These are phyloP conservation scores for Drosophila cardini DNA, from an alignment of 1,140 invertebrate genomes.

Conservation along the genomic window DNA sequence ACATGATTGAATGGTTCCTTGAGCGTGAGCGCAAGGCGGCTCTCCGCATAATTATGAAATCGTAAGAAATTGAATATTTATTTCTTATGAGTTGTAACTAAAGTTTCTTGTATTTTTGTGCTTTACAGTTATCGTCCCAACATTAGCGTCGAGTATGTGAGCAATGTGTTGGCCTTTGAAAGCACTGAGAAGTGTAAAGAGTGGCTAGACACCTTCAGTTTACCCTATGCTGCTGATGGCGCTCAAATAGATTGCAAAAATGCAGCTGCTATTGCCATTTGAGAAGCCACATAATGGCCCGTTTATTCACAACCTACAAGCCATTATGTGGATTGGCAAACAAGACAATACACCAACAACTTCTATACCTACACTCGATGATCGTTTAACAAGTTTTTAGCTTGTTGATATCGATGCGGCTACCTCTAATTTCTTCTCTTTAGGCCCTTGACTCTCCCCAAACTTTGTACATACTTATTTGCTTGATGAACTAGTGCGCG, in stretches of 20 bases:
- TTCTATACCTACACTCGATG: constrained; percentile 12
- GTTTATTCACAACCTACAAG: constrained; percentile 11
- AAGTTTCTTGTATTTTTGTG: not conserved
- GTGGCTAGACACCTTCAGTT: constrained; percentile 93
- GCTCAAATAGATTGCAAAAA: constrained; percentile 82
- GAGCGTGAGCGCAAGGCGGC: constrained; percentile 95
- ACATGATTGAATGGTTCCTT: constrained; percentile 98
- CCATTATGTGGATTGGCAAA: constrained; percentile 9
- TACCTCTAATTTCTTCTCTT: not conserved
- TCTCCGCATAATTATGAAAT: constrained; percentile 95
- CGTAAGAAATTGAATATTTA: constrained; percentile 90
- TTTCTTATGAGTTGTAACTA: not conserved
- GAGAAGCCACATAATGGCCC: constrained; percentile 27
- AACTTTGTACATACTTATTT: constrained; percentile 19
- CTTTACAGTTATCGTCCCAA: constrained; percentile 96
- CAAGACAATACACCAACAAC: constrained; percentile 19
- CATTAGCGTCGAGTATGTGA: constrained; percentile 93
- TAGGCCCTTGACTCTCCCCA: not conserved
- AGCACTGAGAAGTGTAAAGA: constrained; percentile 92
- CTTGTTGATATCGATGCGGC: constrained; percentile 25
- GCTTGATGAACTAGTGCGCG: constrained; percentile 11
- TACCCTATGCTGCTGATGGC: constrained; percentile 88
- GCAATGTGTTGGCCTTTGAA: constrained; percentile 94
- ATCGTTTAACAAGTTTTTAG: constrained; percentile 11
- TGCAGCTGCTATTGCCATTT: constrained; percentile 72